Percentiles rank a stretch among this genome's conserved stretches.
Evolutionary conservation across 92 coral and sea anemone species (phyloP).

Genomic region (Pocillopora grandis): DNA sequence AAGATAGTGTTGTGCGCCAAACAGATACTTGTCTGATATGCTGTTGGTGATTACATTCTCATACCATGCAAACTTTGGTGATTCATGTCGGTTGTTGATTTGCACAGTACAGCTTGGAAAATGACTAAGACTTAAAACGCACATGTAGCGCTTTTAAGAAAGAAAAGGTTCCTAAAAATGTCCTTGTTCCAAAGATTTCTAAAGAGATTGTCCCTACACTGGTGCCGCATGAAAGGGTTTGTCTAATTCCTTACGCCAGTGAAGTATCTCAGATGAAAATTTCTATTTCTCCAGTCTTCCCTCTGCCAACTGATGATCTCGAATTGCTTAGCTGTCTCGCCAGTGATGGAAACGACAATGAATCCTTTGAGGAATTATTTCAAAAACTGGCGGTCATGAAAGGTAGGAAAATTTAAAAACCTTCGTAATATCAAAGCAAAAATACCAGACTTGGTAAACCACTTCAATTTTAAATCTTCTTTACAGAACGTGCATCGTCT

Average conservation of each 20-base stretch:
- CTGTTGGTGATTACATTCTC: too few species aligned
- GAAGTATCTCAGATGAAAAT: neutral
- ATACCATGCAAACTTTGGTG: too few species aligned
- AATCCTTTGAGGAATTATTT: slow-evolving; percentile 86
- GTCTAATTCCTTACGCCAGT: neutral
- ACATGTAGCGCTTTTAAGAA: too few species aligned
- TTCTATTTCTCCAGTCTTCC: slow-evolving; percentile 10
- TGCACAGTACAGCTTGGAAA: too few species aligned
- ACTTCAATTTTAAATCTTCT: neutral
- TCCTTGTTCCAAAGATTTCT: too few species aligned
- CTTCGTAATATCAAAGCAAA: neutral
- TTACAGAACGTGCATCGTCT: slow-evolving; percentile 76
- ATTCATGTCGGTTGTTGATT: too few species aligned
- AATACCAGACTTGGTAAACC: neutral
- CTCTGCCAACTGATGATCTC: slow-evolving; percentile 56
- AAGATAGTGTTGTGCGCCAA: too few species aligned
- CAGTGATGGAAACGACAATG: slow-evolving; percentile 64
- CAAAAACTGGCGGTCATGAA: slow-evolving; percentile 79
- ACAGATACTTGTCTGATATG: too few species aligned
- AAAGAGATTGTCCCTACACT: too few species aligned
- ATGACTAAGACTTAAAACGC: too few species aligned
- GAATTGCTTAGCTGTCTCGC: slow-evolving; percentile 63
- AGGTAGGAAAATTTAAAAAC: slow-evolving; percentile 38
- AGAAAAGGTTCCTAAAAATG: too few species aligned
- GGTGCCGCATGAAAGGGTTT: too few species aligned